These are phyloP conservation scores for Copidosoma floridanum DNA, from an alignment of 1,140 invertebrate genomes.

Conservation along the genomic window DNA sequence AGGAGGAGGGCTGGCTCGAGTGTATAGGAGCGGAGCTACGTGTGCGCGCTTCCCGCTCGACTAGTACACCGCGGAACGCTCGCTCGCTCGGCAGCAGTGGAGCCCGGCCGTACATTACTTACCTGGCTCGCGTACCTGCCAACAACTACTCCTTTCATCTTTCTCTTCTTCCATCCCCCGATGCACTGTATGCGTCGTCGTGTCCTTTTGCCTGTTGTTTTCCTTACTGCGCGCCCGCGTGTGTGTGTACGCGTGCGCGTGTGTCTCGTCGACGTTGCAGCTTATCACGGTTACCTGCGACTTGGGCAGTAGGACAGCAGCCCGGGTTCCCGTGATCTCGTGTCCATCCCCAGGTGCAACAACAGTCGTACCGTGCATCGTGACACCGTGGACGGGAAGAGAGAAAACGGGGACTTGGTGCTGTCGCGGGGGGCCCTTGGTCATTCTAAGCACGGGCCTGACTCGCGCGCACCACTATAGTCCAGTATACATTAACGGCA, in stretches of 20 bases:
- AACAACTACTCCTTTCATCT: conserved; percentile 26
- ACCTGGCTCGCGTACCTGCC: not conserved
- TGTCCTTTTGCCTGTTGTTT: conserved; percentile 1
- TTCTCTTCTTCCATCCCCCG: conserved; percentile 10
- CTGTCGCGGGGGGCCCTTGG: conserved; percentile 6
- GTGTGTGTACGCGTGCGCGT: not conserved
- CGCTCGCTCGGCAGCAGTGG: too few species aligned
- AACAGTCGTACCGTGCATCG: too few species aligned
- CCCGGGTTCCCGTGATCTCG: too few species aligned
- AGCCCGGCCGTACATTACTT: too few species aligned
- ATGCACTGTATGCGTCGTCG: conserved; percentile 19
- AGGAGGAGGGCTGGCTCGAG: not conserved
- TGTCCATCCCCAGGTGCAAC: too few species aligned
- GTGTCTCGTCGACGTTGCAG: too few species aligned
- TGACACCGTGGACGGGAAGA: too few species aligned
- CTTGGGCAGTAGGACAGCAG: too few species aligned
- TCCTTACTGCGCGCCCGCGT: not conserved
- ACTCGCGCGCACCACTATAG: not conserved
- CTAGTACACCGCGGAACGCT: conserved; percentile 44
- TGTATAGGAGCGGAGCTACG: not conserved
- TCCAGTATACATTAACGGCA: not conserved
- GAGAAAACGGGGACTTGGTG: not conserved
- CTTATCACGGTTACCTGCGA: too few species aligned
- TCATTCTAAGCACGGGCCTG: not conserved
- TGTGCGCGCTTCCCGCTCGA: conserved; percentile 16